A percentile compares a stretch with the other conserved stretches of the same genome.
These are phyloP conservation scores for Cephalotes varians DNA, from an alignment of 2,888 invertebrate species.

Conservation along the genomic window DNA sequence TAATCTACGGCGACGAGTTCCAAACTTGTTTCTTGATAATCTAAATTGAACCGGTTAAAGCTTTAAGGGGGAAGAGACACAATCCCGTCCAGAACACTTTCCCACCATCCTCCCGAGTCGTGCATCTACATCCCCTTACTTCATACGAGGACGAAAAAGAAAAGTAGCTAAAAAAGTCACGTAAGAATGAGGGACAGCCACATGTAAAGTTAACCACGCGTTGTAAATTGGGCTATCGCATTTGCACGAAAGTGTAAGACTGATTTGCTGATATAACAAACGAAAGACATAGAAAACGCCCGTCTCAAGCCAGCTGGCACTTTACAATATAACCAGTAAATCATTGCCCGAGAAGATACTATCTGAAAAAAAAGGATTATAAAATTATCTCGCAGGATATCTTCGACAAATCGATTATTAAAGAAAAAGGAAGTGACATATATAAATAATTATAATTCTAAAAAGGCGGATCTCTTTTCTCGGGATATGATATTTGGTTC, in stretches of 20 bases:
- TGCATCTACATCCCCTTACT: constrained; percentile 29
- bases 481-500: neutral
- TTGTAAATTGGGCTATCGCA: constrained; percentile 41
- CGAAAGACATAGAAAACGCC: neutral
- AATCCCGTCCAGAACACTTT: constrained; percentile 45
- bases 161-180: neutral
- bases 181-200: constrained; percentile 2
- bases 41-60: constrained; percentile 45
- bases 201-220: constrained; percentile 29
- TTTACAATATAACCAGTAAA: constrained; percentile 12
- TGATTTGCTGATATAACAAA: constrained; percentile 42
- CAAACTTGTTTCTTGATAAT: constrained; percentile 9
- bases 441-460: neutral
- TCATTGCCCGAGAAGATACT: constrained; percentile 3
- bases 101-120: constrained; percentile 24
- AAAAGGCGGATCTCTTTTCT: neutral
- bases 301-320: constrained; percentile 22
- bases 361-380: neutral
- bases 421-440: neutral
- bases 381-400: neutral
- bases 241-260: constrained; percentile 47
- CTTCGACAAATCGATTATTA: neutral
- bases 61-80: constrained; percentile 27
- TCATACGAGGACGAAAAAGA: constrained; percentile 1
- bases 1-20: neutral